phyloP scores from a whole-genome alignment of 2,797 vertebrate genomes.

The Oophaga sylvatica region DNA sequence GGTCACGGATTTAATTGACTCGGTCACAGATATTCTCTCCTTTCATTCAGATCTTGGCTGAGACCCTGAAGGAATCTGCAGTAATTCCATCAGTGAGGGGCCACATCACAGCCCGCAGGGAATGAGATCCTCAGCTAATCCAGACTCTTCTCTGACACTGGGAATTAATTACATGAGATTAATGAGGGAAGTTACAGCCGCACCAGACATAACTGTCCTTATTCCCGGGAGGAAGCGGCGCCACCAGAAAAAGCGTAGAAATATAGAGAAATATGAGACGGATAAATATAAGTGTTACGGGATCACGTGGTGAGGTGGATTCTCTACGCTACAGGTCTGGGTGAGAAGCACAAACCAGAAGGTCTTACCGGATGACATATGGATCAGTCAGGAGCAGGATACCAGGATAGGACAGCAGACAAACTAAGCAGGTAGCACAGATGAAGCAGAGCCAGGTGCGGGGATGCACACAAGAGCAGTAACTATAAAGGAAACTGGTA shows the following conservation, averaged over 20 bases:
- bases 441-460: too few species aligned
- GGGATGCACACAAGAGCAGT: too few species aligned
- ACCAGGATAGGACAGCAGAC: too few species aligned
- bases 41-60: neutral
- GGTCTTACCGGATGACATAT: too few species aligned
- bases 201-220: too few species aligned
- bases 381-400: too few species aligned
- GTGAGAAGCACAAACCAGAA: too few species aligned
- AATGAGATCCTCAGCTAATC: neutral
- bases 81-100: neutral
- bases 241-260: neutral
- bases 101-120: neutral
- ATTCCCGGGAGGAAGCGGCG: neutral
- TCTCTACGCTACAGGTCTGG: too few species aligned
- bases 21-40: neutral
- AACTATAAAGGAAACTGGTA: too few species aligned
- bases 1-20: neutral
- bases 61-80: neutral
- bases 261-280: neutral
- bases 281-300: too few species aligned
- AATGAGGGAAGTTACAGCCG: conserved; percentile 15
- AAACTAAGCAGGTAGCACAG: too few species aligned
- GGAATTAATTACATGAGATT: conserved; percentile 9
- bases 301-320: too few species aligned
- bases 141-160: neutral